phyloP scores from a whole-genome alignment of 2,113 vertebrate species.

The Ptilorrhoa leucosticta region DNA sequence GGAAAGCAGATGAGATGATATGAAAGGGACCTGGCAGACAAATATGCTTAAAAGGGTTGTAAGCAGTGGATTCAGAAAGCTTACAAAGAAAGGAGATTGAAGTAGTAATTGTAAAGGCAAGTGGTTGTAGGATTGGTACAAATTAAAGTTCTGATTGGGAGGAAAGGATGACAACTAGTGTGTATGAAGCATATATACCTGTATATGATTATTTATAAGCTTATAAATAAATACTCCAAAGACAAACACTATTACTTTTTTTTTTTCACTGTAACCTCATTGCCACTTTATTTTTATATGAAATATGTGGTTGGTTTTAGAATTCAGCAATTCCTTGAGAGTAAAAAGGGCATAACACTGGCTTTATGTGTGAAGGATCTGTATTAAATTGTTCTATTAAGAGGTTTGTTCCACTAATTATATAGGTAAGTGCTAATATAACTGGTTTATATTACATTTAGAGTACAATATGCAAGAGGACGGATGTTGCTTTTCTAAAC shows the following conservation, averaged over 20 bases:
- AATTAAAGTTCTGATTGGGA: neutral
- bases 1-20: neutral
- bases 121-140: neutral
- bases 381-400: neutral
- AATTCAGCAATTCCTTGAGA: neutral
- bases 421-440: slow-evolving; percentile 15
- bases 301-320: neutral
- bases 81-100: neutral
- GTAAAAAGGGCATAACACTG: neutral
- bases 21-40: neutral
- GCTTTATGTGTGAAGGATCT: neutral
- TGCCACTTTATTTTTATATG: neutral
- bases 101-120: neutral
- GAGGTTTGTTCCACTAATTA: slow-evolving; percentile 15
- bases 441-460: slow-evolving; percentile 47
- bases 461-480: neutral
- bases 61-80: neutral
- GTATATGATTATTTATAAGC: neutral
- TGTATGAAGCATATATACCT: neutral
- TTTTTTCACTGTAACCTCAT: neutral
- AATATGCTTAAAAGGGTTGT: neutral
- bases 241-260: neutral
- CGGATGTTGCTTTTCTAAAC: neutral
- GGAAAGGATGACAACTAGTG: neutral
- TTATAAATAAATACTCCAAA: neutral